Percentiles rank a stretch among this genome's conserved stretches.
Conservation (phyloP, 2,888 invertebrate genomes). For the Watsonalla binaria region DNA sequence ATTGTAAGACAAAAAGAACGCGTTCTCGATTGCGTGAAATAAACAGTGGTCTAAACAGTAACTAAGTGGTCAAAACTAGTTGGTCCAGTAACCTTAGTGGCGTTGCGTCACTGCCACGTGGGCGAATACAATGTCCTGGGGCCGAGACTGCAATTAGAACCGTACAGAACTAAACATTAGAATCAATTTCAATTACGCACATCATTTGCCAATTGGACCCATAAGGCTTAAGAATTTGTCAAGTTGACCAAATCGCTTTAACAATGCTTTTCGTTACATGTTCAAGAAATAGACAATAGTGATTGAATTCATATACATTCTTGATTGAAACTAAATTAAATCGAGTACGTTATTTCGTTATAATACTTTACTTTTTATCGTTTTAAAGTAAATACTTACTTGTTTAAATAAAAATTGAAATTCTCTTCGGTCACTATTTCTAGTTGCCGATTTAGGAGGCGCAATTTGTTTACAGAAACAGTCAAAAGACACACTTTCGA, state of each 20-base stretch:
- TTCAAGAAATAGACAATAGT: no score
- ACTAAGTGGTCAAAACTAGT: no score
- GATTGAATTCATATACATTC: no score
- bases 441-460: neutral
- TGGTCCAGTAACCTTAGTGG: conserved; percentile 22
- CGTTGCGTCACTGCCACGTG: conserved; percentile 35
- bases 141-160: neutral
- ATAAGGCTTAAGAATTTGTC: no score
- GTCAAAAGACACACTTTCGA: conserved; percentile 48
- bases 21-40: neutral
- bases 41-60: no score
- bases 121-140: conserved; percentile 30
- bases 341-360: no score
- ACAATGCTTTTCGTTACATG: no score
- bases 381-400: no score
- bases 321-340: no score
- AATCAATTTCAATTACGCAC: conserved; percentile 15
- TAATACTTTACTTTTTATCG: no score
- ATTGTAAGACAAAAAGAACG: conserved; percentile 5
- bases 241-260: neutral
- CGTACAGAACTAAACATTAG: neutral
- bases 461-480: conserved; percentile 11
- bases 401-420: no score
- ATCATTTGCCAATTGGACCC: conserved; percentile 6
- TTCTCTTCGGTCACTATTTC: neutral